A percentile compares a stretch with the other conserved stretches of the same genome.
Conservation (phyloP, 2,113 vertebrate genomes). For the Xenopus laevis region DNA sequence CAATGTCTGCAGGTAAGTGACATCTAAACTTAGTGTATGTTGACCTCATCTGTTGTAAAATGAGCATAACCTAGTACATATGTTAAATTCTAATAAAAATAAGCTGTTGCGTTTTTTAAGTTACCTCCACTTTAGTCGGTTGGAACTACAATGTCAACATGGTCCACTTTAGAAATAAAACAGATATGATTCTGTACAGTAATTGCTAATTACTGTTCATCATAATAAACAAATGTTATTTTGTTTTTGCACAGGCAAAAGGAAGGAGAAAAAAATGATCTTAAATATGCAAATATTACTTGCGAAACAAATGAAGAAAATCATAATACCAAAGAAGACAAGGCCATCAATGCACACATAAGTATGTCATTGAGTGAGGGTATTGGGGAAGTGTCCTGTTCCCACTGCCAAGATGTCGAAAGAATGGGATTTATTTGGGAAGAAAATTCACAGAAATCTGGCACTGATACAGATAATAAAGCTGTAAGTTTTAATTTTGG, state of each 20-base stretch:
- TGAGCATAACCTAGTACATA: too few relatives aligned
- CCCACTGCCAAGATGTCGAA: slow-evolving; percentile 74
- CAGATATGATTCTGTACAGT: too few relatives aligned
- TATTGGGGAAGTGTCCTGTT: slow-evolving; percentile 68
- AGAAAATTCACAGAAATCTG: slow-evolving; percentile 64
- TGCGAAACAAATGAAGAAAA: slow-evolving; percentile 52
- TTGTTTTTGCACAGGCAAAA: slow-evolving; percentile 56
- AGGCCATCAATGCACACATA: slow-evolving; percentile 48
- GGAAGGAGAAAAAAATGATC: slow-evolving; percentile 49
- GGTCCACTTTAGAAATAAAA: too few relatives aligned
- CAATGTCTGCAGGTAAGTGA: too few relatives aligned
- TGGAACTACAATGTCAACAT: too few relatives aligned
- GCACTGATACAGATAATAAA: slow-evolving; percentile 46
- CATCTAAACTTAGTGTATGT: too few relatives aligned
- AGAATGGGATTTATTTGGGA: slow-evolving; percentile 77
- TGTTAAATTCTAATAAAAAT: too few relatives aligned
- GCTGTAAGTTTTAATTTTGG: slow-evolving; percentile 54
- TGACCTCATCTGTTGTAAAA: too few relatives aligned
- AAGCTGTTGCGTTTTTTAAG: too few relatives aligned
- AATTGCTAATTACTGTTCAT: too few relatives aligned
- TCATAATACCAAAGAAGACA: slow-evolving; percentile 26
- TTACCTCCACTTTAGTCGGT: too few relatives aligned
- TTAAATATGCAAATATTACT: slow-evolving; percentile 48
- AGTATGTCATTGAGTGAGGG: slow-evolving; percentile 60
- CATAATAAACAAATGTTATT: background rate